phyloP scores from a whole-genome alignment of 92 coral and sea anemone genomes.

The Porites lobata region DNA sequence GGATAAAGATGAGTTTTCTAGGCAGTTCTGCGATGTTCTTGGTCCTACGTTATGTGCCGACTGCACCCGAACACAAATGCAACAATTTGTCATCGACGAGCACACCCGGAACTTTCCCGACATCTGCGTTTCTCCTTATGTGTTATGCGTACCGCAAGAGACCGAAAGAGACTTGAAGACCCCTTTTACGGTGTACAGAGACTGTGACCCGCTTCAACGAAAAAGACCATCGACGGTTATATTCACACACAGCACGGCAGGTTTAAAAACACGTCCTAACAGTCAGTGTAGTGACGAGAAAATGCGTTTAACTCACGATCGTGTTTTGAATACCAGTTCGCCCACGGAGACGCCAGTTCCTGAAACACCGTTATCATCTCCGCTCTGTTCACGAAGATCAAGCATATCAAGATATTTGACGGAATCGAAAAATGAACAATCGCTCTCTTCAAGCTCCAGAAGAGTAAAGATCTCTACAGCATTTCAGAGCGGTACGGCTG shows the following conservation, averaged over 20 bases:
- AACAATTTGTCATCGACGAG: slow-evolving; percentile 64
- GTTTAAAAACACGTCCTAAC: slow-evolving; percentile 80
- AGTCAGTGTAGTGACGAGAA: slow-evolving; percentile 28
- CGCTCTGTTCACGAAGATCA: slow-evolving; percentile 58
- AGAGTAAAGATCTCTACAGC: slow-evolving; percentile 1
- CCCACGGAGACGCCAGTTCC: background rate
- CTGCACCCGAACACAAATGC: slow-evolving; percentile 71
- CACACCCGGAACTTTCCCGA: slow-evolving; percentile 66
- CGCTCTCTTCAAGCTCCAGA: background rate
- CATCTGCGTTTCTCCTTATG: slow-evolving; percentile 78
- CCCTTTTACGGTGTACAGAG: slow-evolving; percentile 53
- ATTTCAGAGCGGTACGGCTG: background rate
- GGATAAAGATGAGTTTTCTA: slow-evolving; percentile 58
- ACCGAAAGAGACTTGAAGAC: slow-evolving; percentile 40
- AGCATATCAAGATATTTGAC: slow-evolving; percentile 62
- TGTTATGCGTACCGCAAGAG: slow-evolving; percentile 73
- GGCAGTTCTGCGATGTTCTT: slow-evolving; percentile 84
- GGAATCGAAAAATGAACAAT: slow-evolving; percentile 33
- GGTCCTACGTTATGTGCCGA: slow-evolving; percentile 84
- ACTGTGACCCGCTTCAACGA: slow-evolving; percentile 61
- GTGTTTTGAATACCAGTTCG: background rate
- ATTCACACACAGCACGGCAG: slow-evolving; percentile 19
- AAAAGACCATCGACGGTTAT: slow-evolving; percentile 47
- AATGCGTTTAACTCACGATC: background rate
- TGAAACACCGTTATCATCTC: slow-evolving; percentile 54